phyloP scores from a whole-genome alignment of 2,888 invertebrate genomes.

The Chymomyza amoena region DNA sequence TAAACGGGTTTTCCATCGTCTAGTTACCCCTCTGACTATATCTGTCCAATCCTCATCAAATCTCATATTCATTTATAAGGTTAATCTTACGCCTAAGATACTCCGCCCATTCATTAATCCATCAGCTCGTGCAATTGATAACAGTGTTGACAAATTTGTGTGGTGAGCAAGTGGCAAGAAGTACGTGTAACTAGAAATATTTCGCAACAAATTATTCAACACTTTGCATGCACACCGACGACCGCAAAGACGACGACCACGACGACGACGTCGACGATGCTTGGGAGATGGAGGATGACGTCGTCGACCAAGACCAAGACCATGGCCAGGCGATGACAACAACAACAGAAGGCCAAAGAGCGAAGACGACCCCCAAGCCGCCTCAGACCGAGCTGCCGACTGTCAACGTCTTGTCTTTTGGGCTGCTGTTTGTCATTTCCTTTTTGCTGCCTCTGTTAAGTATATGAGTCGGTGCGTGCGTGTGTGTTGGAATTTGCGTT shows the following conservation, averaged over 20 bases:
- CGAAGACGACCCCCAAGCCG: slow-evolving; percentile 52
- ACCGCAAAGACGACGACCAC: slow-evolving; percentile 10
- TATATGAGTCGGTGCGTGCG: slow-evolving; percentile 42
- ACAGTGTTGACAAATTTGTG: slow-evolving; percentile 31
- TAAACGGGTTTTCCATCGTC: too few relatives aligned
- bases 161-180: slow-evolving; percentile 40
- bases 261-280: slow-evolving; percentile 14
- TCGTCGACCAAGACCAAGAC: neutral
- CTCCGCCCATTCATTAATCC: neutral
- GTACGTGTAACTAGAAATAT: slow-evolving; percentile 68
- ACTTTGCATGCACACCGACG: slow-evolving; percentile 69
- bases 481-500: slow-evolving; percentile 63
- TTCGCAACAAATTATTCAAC: slow-evolving; percentile 76
- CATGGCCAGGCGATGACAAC: neutral
- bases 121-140: neutral
- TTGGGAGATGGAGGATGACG: neutral
- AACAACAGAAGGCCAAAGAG: slow-evolving; percentile 31
- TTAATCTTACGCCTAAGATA: neutral
- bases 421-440: slow-evolving; percentile 65
- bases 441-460: slow-evolving; percentile 35
- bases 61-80: too few relatives aligned
- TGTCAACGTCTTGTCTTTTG: slow-evolving; percentile 64
- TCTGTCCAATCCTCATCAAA: too few relatives aligned
- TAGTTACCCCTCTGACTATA: too few relatives aligned
- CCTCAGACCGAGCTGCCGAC: slow-evolving; percentile 35